Conservation (phyloP, 2,113 vertebrate species). For the Piaya cayana region DNA sequence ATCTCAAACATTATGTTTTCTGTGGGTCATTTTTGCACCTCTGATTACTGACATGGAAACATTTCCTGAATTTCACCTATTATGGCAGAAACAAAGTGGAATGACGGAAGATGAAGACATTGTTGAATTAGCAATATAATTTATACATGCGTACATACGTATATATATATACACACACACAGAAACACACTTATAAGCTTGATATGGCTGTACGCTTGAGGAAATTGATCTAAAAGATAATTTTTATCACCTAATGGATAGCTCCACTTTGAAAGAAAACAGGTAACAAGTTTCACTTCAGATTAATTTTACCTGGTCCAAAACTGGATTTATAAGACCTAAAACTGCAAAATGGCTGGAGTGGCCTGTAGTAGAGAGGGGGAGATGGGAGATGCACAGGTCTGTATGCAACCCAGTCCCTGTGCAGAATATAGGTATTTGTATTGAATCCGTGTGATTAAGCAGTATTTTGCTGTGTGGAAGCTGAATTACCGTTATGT, state of each 20-base stretch:
- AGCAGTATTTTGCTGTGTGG: not conserved
- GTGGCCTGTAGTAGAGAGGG: not conserved
- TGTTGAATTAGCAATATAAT: not conserved
- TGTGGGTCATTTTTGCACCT: not conserved
- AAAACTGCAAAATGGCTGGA: not conserved
- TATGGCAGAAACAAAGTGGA: not conserved
- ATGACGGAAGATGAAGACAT: not conserved
- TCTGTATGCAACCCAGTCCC: accelerated
- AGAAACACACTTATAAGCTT: not conserved
- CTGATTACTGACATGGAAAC: not conserved
- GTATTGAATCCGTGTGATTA: not conserved
- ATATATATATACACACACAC: not conserved
- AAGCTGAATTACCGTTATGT: not conserved
- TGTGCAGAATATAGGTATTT: not conserved
- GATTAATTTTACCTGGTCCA: not conserved
- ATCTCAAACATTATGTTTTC: not conserved
- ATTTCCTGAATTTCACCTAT: not conserved
- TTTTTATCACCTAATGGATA: not conserved
- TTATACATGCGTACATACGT: too few relatives aligned
- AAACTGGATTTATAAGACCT: not conserved
- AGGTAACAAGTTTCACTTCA: not conserved
- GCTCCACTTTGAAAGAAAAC: not conserved
- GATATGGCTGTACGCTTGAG: accelerated
- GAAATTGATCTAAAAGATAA: not conserved
- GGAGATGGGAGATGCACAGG: not conserved